Conservation (phyloP, 2,113 vertebrate species). For the Charadrius vociferus region DNA sequence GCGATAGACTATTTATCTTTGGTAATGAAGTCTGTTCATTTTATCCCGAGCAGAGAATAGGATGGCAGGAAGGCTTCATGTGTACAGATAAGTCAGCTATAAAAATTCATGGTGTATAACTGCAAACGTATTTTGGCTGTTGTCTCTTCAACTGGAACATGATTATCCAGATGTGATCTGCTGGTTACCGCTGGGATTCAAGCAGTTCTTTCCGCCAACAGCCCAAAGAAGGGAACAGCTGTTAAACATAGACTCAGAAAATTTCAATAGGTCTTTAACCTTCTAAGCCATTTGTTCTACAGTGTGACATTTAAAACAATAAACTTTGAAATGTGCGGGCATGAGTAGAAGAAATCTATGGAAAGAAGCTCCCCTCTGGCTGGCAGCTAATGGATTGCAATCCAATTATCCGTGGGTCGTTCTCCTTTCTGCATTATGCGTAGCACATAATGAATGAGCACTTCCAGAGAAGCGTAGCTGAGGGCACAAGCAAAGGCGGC, state of each 20-base stretch:
- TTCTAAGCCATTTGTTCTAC: constrained; percentile 31
- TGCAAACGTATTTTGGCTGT: constrained; percentile 21
- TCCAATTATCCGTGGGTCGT: constrained; percentile 39
- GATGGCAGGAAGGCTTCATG: background rate
- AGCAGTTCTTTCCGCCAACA: constrained; percentile 13
- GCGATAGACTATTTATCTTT: background rate
- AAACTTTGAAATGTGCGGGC: background rate
- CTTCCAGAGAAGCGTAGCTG: background rate
- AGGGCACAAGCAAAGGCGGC: background rate
- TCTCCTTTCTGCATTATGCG: constrained; percentile 4
- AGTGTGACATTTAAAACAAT: constrained; percentile 31
- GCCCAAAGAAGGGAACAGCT: constrained; percentile 50
- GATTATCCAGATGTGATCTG: constrained; percentile 63
- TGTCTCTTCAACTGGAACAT: background rate
- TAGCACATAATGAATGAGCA: background rate
- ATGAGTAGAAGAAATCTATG: background rate
- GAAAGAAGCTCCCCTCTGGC: constrained; percentile 54
- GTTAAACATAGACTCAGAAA: constrained; percentile 7
- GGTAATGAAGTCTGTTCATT: background rate
- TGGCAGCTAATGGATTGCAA: constrained; percentile 50
- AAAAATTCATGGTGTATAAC: constrained; percentile 10
- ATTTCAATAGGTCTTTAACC: constrained; percentile 39
- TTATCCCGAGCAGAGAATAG: background rate
- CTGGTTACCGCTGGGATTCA: constrained; percentile 32
- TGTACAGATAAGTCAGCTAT: background rate